These are phyloP conservation scores for Misgurnus mizolepis DNA, from an alignment of 2,113 vertebrate genomes.

Conservation along the genomic window DNA sequence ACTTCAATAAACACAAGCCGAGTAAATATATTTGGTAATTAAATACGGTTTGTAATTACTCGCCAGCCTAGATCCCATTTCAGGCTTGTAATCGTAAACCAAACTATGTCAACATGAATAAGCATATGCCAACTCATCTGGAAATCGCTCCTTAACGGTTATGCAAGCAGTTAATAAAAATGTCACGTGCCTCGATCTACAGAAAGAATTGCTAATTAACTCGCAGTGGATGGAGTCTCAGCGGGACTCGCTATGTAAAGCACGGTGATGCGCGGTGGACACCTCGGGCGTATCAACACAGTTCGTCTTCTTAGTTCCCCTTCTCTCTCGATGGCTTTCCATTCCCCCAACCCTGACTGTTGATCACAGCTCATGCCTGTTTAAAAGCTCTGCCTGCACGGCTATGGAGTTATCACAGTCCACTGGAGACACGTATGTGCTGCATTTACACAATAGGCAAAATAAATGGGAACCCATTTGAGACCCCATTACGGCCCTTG, in stretches of 20 bases:
- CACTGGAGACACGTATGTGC: conserved; percentile 29
- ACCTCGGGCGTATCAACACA: not conserved
- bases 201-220: conserved; percentile 12
- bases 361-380: conserved; percentile 19
- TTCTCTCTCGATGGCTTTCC: not conserved
- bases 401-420: conserved; percentile 8
- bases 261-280: not conserved
- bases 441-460: conserved; percentile 36
- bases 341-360: not conserved
- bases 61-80: not conserved
- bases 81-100: not conserved
- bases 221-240: not conserved
- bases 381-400: conserved; percentile 6
- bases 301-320: not conserved
- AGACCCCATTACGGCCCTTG: conserved; percentile 31
- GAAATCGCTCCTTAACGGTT: conserved; percentile 4
- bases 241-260: not conserved
- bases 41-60: not conserved
- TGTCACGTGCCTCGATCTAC: not conserved
- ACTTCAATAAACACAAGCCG: no score
- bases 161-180: conserved; percentile 10
- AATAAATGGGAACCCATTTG: conserved; percentile 27
- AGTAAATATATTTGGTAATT: not conserved
- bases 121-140: not conserved
- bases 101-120: not conserved